Conservation (phyloP, 2,797 vertebrate genomes). For the Danionella dracula region DNA sequence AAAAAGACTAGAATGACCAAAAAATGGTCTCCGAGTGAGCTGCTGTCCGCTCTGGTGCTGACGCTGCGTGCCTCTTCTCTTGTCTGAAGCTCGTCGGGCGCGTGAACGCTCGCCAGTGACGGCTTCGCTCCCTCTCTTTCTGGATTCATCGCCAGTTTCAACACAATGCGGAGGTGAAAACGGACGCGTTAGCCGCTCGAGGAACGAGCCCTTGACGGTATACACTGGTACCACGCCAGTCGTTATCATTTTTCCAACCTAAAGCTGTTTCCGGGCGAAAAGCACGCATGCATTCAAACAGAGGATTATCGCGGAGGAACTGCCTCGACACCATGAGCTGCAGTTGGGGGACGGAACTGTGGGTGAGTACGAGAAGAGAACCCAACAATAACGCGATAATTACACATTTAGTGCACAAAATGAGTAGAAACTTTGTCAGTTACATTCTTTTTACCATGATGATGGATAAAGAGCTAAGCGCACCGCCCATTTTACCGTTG, state of each 20-base stretch:
- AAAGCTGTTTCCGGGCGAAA: neutral
- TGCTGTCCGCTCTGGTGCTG: conserved; percentile 7
- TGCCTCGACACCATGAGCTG: conserved; percentile 59
- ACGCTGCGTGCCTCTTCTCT: neutral
- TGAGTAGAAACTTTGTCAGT: neutral
- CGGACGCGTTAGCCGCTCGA: conserved; percentile 30
- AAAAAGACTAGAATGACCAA: too few species aligned
- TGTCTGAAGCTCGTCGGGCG: neutral
- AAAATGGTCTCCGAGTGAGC: too few species aligned
- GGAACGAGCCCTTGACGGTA: conserved; percentile 34
- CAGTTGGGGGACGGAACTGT: conserved; percentile 73
- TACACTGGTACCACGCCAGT: conserved; percentile 13
- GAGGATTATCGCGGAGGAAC: conserved; percentile 48
- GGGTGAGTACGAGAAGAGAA: conserved; percentile 57
- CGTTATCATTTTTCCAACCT: neutral
- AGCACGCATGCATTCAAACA: conserved; percentile 47
- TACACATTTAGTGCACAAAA: neutral
- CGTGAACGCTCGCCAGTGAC: conserved; percentile 15
- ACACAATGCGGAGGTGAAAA: conserved; percentile 48
- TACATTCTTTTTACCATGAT: conserved; percentile 10
- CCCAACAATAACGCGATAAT: neutral
- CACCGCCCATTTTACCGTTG: conserved; percentile 32
- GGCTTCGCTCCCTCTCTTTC: conserved; percentile 31
- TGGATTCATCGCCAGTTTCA: conserved; percentile 17
- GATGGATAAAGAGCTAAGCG: neutral